These are phyloP conservation scores for Itoplectis maculator DNA, from an alignment of 2,888 invertebrate species.

Conservation along the genomic window DNA sequence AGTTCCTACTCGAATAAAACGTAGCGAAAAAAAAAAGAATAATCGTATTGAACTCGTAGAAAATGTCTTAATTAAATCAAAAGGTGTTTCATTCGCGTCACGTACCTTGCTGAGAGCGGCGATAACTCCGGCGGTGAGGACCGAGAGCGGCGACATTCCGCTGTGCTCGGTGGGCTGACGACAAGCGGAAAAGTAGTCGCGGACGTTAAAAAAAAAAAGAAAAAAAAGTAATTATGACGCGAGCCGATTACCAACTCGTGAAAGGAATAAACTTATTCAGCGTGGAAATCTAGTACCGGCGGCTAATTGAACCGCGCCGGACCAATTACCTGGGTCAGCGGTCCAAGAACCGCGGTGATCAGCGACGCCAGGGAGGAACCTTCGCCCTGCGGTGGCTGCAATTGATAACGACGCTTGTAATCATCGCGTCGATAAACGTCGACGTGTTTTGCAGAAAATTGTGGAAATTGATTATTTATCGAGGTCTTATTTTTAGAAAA, in stretches of 20 bases:
- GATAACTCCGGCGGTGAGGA: conserved; percentile 76
- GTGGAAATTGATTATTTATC: neutral
- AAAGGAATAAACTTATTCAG: neutral
- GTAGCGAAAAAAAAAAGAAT: conserved; percentile 35
- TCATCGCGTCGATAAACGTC: neutral
- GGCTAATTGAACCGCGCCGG: neutral
- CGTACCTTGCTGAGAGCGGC: conserved; percentile 80
- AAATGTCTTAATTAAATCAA: conserved; percentile 30
- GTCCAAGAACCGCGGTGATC: conserved; percentile 73
- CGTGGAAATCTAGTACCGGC: conserved; percentile 25
- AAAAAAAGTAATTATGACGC: conserved; percentile 22
- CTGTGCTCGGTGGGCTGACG: conserved; percentile 78
- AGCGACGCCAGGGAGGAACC: conserved; percentile 76
- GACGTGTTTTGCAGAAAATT: neutral
- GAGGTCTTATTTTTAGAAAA: neutral
- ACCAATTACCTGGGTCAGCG: conserved; percentile 78
- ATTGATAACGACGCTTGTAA: conserved; percentile 21
- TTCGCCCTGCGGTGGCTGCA: conserved; percentile 73
- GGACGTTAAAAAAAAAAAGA: conserved; percentile 3
- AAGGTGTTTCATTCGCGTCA: conserved; percentile 50
- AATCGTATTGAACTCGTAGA: neutral
- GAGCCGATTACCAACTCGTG: conserved; percentile 27
- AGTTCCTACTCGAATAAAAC: conserved; percentile 73
- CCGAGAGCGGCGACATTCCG: conserved; percentile 77
- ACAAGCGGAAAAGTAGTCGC: conserved; percentile 10